Percentiles rank a stretch among this genome's conserved stretches.
Conservation (phyloP, 1,140 invertebrate genomes). For the Protaetia brevitarsis region DNA sequence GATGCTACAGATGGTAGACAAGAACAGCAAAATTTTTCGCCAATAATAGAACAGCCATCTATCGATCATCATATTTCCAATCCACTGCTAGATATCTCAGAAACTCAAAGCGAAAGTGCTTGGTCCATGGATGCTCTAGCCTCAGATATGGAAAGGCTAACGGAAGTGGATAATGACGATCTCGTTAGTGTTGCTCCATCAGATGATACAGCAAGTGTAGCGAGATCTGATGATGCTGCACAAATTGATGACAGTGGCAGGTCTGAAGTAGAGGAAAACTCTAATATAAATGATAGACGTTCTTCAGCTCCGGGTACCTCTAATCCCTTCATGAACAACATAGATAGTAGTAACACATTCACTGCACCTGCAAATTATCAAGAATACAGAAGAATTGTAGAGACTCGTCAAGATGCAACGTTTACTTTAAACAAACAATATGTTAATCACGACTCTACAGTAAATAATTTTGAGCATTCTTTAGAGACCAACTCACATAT, state of each 20-base stretch:
- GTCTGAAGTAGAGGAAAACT: slow-evolving; percentile 57
- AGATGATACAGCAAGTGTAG: slow-evolving; percentile 62
- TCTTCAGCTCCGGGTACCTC: slow-evolving; percentile 28
- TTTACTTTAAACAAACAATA: not conserved
- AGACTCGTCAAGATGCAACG: not conserved
- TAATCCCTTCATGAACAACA: slow-evolving; percentile 31
- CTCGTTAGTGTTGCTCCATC: slow-evolving; percentile 71
- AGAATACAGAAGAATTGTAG: slow-evolving; percentile 10
- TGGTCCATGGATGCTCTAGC: slow-evolving; percentile 97
- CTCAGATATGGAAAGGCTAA: slow-evolving; percentile 89
- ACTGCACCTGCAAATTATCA: not conserved
- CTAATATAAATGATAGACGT: slow-evolving; percentile 15
- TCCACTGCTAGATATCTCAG: slow-evolving; percentile 68
- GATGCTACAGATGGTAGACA: slow-evolving; percentile 58
- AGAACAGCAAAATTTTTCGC: slow-evolving; percentile 48
- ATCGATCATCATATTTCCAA: slow-evolving; percentile 40
- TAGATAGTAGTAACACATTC: slow-evolving; percentile 1
- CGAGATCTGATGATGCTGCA: slow-evolving; percentile 61
- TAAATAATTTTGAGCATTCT: slow-evolving; percentile 1
- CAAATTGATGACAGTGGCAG: slow-evolving; percentile 51
- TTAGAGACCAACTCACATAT: slow-evolving; percentile 3
- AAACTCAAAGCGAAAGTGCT: slow-evolving; percentile 88
- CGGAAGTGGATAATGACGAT: slow-evolving; percentile 83
- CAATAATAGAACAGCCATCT: slow-evolving; percentile 36
- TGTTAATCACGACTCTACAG: not conserved